A percentile compares a stretch with the other conserved stretches of the same genome.
Conservation (phyloP, 1,140 invertebrate species). For the Lordiphosa mommai region DNA sequence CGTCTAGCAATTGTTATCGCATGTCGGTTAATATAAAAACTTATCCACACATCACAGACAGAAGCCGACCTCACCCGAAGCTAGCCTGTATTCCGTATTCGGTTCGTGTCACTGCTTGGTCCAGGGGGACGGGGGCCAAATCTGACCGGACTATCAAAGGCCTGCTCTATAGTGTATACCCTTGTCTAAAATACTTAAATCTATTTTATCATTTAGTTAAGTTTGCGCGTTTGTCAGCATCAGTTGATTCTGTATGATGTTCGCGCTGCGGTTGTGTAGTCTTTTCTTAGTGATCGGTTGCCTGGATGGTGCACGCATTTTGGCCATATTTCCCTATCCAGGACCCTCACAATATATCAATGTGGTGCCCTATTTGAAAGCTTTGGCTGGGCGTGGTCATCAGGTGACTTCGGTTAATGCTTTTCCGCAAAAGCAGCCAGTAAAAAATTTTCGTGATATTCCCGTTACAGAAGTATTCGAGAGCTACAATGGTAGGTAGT, state of each 20-base stretch:
- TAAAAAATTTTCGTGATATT: conserved; percentile 65
- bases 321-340: conserved; percentile 60
- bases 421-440: conserved; percentile 81
- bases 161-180: neutral
- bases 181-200: neutral
- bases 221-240: neutral
- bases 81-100: too few species aligned
- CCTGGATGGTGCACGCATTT: conserved; percentile 50
- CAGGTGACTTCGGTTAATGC: conserved; percentile 85
- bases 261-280: conserved; percentile 2
- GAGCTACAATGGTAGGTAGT: conserved; percentile 43
- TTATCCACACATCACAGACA: conserved; percentile 1
- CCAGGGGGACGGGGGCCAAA: too few species aligned
- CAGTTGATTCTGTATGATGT: conserved; percentile 20
- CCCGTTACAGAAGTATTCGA: conserved; percentile 32
- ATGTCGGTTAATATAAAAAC: conserved; percentile 15
- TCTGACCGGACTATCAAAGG: too few species aligned
- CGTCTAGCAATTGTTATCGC: conserved; percentile 43
- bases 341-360: conserved; percentile 72
- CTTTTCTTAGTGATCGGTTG: conserved; percentile 8
- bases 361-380: conserved; percentile 82
- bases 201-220: conserved; percentile 24
- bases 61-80: too few species aligned
- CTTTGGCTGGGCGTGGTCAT: conserved; percentile 84
- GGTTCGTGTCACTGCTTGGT: too few species aligned